phyloP scores from a whole-genome alignment of 2,888 invertebrate species.

The Drosophila affinis region DNA sequence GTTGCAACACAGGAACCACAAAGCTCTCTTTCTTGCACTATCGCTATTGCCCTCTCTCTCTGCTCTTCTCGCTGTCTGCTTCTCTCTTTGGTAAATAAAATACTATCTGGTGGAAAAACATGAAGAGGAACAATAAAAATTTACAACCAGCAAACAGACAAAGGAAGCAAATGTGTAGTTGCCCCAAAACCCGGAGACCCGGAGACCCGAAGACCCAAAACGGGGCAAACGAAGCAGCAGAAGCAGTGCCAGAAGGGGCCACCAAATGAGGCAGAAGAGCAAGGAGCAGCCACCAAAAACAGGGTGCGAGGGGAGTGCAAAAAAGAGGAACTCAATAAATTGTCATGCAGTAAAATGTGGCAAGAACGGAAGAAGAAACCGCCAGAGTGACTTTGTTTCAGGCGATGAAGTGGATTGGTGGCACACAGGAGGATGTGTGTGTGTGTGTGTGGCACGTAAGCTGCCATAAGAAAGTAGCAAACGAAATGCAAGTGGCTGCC shows the following conservation, averaged over 20 bases:
- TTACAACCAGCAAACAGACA: slow-evolving; percentile 63
- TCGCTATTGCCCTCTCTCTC: neutral
- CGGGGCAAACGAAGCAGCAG: no score
- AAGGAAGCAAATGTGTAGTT: slow-evolving; percentile 41
- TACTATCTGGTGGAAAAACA: slow-evolving; percentile 44
- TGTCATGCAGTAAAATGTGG: slow-evolving; percentile 80
- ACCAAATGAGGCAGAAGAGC: neutral
- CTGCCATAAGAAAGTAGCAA: slow-evolving; percentile 70
- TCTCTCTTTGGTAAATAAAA: slow-evolving; percentile 38
- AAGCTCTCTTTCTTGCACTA: neutral
- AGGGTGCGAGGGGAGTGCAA: slow-evolving; percentile 25
- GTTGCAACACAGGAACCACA: slow-evolving; percentile 7
- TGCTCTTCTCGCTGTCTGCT: neutral
- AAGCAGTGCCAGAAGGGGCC: neutral
- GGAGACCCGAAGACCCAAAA: neutral
- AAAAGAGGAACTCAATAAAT: slow-evolving; percentile 76
- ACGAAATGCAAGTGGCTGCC: slow-evolving; percentile 49
- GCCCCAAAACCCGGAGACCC: slow-evolving; percentile 7
- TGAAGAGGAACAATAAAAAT: slow-evolving; percentile 71
- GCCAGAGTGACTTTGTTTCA: slow-evolving; percentile 47
- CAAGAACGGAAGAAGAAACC: slow-evolving; percentile 39
- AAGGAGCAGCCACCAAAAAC: neutral
- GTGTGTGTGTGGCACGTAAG: slow-evolving; percentile 57
- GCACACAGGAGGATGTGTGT: slow-evolving; percentile 1
- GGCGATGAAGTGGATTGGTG: slow-evolving; percentile 36